Conservation (phyloP, 2,113 vertebrate genomes). For the Lophotis ruficrista region DNA sequence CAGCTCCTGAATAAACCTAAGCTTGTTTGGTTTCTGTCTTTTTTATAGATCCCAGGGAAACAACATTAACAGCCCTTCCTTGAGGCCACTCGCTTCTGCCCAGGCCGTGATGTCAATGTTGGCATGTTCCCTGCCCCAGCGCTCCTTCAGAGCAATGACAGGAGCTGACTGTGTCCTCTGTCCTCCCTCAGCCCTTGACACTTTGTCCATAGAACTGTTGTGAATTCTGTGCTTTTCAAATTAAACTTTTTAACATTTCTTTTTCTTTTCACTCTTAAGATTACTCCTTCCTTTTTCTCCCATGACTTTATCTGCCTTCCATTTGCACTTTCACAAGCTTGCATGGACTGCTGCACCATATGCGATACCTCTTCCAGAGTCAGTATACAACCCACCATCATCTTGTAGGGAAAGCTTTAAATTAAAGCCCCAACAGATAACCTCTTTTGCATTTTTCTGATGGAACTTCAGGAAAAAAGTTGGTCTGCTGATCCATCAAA, state of each 20-base stretch:
- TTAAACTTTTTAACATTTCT: fast-evolving
- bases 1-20: not conserved
- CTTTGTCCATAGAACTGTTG: not conserved
- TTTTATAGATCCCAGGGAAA: not conserved
- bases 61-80: not conserved
- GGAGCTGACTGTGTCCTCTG: not conserved
- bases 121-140: not conserved
- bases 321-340: not conserved
- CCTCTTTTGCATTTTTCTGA: not conserved
- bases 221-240: not conserved
- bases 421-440: not conserved
- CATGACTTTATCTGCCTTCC: not conserved
- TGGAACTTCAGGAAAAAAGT: not conserved
- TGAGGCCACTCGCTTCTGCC: not conserved
- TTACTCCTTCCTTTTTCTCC: not conserved
- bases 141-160: not conserved
- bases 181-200: not conserved
- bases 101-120: not conserved
- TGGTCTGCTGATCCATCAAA: not conserved
- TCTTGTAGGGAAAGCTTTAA: not conserved
- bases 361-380: not conserved
- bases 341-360: not conserved
- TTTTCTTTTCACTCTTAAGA: not conserved
- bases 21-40: not conserved
- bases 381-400: not conserved